A percentile compares a stretch with the other conserved stretches of the same genome.
Conservation (phyloP, 1,140 invertebrate genomes). For the Saccostrea cuccullata region DNA sequence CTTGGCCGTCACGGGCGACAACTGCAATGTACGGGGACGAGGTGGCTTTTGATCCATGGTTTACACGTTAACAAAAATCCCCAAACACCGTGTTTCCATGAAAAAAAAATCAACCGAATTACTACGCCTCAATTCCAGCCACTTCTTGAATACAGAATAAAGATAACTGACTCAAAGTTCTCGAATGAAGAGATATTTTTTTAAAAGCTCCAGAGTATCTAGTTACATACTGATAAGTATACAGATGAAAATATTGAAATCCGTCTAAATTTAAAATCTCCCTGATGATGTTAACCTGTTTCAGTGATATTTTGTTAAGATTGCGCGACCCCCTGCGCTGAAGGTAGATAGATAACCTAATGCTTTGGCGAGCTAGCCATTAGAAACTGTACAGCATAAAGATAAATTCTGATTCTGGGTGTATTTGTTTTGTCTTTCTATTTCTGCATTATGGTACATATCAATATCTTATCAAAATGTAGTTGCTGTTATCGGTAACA, state of each 20-base stretch:
- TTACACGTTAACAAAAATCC: not conserved
- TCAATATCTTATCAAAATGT: too few relatives aligned
- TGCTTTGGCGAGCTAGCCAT: not conserved
- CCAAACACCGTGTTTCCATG: not conserved
- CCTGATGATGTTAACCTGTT: not conserved
- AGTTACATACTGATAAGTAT: not conserved
- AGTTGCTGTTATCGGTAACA: too few relatives aligned
- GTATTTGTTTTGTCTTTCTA: too few relatives aligned
- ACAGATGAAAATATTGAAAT: not conserved
- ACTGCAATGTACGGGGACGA: conserved; percentile 49
- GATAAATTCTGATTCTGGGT: too few relatives aligned
- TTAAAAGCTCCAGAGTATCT: conserved; percentile 1
- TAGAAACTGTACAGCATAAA: not conserved
- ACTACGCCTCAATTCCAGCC: not conserved
- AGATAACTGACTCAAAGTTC: conserved; percentile 19
- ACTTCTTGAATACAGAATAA: not conserved
- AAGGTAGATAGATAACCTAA: not conserved
- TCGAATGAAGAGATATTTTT: conserved; percentile 18
- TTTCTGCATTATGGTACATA: too few relatives aligned
- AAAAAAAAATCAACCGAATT: not conserved
- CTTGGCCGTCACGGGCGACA: conserved; percentile 44
- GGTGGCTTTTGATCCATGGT: conserved; percentile 58
- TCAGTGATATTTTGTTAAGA: conserved; percentile 18
- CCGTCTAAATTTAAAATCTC: not conserved
- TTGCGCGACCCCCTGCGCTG: conserved; percentile 7